Conservation (phyloP, 2,888 invertebrate species). For the Noctua comes region DNA sequence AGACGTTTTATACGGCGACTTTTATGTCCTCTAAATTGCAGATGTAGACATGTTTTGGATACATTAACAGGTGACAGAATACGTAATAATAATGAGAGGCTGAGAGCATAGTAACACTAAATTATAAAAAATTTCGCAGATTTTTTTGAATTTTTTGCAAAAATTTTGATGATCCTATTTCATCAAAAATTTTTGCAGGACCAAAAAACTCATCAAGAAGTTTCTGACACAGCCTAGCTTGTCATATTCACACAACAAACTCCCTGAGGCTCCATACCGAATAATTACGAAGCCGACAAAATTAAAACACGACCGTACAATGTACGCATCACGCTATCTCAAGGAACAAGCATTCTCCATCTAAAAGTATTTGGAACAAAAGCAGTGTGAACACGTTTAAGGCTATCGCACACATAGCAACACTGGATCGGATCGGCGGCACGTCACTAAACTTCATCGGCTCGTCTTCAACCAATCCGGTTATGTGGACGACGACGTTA, state of each 20-base stretch:
- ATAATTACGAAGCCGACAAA: constrained; percentile 47
- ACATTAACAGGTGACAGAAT: neutral
- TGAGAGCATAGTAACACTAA: neutral
- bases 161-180: neutral
- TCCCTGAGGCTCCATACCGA: constrained; percentile 43
- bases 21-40: neutral
- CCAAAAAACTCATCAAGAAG: constrained; percentile 26
- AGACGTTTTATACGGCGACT: neutral
- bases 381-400: constrained; percentile 35
- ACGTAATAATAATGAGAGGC: neutral
- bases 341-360: constrained; percentile 58
- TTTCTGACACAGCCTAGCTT: constrained; percentile 24
- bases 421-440: neutral
- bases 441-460: neutral
- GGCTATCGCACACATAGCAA: neutral
- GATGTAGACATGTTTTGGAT: neutral
- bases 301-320: constrained; percentile 44
- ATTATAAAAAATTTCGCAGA: too few species aligned
- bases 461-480: neutral
- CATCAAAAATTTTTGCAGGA: neutral
- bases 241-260: constrained; percentile 33
- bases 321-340: constrained; percentile 31
- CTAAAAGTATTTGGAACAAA: constrained; percentile 50
- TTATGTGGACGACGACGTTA: too few species aligned
- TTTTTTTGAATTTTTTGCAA: too few species aligned